Evolutionary conservation across 2,888 invertebrate species (phyloP).

Genomic region (Watsonalla cultraria): DNA sequence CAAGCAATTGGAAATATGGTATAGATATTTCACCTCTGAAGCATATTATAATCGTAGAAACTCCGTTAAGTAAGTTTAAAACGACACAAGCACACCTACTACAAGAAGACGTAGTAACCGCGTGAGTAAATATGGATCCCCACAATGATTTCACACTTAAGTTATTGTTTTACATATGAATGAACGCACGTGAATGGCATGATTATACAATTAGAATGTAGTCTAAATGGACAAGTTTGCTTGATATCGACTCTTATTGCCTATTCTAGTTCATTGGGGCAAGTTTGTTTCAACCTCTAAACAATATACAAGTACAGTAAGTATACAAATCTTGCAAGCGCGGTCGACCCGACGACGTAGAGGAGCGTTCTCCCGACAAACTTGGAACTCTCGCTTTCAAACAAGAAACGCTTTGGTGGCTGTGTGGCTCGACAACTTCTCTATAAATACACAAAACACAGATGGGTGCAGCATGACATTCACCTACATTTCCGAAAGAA

Average conservation of each 20-base stretch:
- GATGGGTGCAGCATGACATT: slow-evolving; percentile 48
- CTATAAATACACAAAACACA: slow-evolving; percentile 50
- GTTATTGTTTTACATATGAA: slow-evolving; percentile 28
- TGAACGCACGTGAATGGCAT: slow-evolving; percentile 12
- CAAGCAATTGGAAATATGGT: slow-evolving; percentile 12
- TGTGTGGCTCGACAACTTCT: slow-evolving; percentile 48
- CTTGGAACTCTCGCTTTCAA: slow-evolving; percentile 70
- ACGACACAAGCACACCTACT: slow-evolving; percentile 20
- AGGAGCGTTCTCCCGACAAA: slow-evolving; percentile 49
- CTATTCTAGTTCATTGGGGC: no score
- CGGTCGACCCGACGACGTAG: slow-evolving; percentile 42
- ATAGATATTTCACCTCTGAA: no score
- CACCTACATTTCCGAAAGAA: slow-evolving; percentile 37
- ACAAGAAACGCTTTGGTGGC: slow-evolving; percentile 56
- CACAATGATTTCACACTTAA: slow-evolving; percentile 30
- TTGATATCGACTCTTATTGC: no score
- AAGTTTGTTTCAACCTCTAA: slow-evolving; percentile 8
- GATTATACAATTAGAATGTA: slow-evolving; percentile 8
- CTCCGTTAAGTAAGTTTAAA: no score
- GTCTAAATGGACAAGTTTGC: neutral
- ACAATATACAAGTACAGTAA: slow-evolving; percentile 18
- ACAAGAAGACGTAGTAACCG: slow-evolving; percentile 27
- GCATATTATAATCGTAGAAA: no score
- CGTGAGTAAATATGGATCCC: slow-evolving; percentile 35
- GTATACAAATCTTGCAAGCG: slow-evolving; percentile 37